phyloP scores from a whole-genome alignment of 2,888 invertebrate species.

The Eilema depressum region DNA sequence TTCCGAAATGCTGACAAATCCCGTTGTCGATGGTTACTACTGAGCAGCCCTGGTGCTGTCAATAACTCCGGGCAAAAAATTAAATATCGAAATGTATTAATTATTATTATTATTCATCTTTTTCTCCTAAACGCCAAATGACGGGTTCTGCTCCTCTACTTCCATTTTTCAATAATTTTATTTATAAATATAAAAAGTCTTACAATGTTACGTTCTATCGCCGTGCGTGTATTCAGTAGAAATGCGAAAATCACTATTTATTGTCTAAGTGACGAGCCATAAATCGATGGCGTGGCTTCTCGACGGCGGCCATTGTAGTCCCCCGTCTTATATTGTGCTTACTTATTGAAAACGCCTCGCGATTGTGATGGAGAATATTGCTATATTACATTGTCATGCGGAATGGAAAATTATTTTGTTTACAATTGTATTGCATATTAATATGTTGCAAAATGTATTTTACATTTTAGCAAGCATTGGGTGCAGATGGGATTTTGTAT shows the following conservation, averaged over 20 bases:
- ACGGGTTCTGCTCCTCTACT: too few relatives aligned
- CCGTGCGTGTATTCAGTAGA: constrained; percentile 67
- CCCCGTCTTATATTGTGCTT: constrained; percentile 51
- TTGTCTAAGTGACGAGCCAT: constrained; percentile 84
- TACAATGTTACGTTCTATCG: constrained; percentile 59
- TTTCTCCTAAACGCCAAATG: too few relatives aligned
- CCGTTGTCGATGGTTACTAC: too few relatives aligned
- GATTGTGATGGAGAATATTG: constrained; percentile 48
- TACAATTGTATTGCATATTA: constrained; percentile 19
- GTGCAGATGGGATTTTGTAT: constrained; percentile 3
- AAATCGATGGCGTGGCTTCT: constrained; percentile 74
- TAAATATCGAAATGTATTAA: too few relatives aligned
- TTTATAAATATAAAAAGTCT: background rate
- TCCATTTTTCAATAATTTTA: too few relatives aligned
- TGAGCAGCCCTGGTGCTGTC: too few relatives aligned
- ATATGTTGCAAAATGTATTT: constrained; percentile 19
- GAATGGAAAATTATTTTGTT: constrained; percentile 27
- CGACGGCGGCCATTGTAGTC: constrained; percentile 72
- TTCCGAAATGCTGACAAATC: too few relatives aligned
- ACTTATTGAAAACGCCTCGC: constrained; percentile 56
- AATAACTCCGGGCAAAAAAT: too few relatives aligned
- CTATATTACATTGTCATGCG: constrained; percentile 50
- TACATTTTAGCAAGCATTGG: background rate
- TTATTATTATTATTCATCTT: too few relatives aligned
- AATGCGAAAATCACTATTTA: constrained; percentile 85